Evolutionary conservation across 2,797 vertebrate species (phyloP).

Genomic region (Malurus splendens): DNA sequence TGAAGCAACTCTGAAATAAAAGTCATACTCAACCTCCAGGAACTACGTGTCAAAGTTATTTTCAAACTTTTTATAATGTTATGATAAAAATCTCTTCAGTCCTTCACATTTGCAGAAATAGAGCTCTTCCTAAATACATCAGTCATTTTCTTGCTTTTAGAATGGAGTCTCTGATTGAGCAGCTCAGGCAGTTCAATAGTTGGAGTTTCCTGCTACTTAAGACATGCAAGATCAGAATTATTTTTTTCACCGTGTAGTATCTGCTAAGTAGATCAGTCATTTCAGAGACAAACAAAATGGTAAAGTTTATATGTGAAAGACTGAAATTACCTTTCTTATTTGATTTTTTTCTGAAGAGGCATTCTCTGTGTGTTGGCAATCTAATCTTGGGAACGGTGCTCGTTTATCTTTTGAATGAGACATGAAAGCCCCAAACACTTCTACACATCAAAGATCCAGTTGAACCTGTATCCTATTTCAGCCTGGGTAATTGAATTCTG

Average conservation of each 20-base stretch:
- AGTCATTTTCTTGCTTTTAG: neutral
- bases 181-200: neutral
- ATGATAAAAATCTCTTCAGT: constrained; percentile 3
- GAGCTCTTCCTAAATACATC: constrained; percentile 7
- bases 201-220: constrained; percentile 5
- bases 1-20: neutral
- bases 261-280: constrained; percentile 29
- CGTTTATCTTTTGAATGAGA: constrained; percentile 40
- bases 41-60: neutral
- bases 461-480: constrained; percentile 28
- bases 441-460: constrained; percentile 15
- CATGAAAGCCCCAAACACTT: constrained; percentile 26
- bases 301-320: neutral
- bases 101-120: constrained; percentile 13
- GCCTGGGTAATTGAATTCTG: constrained; percentile 11
- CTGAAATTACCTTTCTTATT: constrained; percentile 17
- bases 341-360: neutral
- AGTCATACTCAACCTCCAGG: neutral
- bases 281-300: constrained; percentile 12
- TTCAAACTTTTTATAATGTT: neutral
- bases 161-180: constrained; percentile 25
- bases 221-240: constrained; percentile 1
- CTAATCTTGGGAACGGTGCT: constrained; percentile 17
- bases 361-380: neutral
- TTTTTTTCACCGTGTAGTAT: constrained; percentile 21